phyloP scores from a whole-genome alignment of 2,113 vertebrate genomes.

The Peromyscus maniculatus region DNA sequence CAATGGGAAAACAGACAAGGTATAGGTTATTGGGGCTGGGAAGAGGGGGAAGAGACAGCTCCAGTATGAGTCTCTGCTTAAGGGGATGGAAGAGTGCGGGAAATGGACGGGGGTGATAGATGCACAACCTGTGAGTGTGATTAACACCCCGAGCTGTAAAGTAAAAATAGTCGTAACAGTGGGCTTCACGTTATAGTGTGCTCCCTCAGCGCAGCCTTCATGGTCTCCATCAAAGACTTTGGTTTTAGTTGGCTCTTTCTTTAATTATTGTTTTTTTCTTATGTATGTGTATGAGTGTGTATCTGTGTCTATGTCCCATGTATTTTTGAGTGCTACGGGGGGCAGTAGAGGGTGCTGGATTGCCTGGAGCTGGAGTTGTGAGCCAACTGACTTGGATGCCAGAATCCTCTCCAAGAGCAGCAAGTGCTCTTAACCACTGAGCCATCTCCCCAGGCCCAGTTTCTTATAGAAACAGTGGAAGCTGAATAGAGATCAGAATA shows the following conservation, averaged over 20 bases:
- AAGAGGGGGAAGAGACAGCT: background rate
- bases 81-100: background rate
- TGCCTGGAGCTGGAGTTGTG: background rate
- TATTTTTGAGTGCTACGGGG: background rate
- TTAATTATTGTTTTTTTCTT: background rate
- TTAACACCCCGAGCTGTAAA: background rate
- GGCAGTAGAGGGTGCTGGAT: background rate
- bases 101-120: background rate
- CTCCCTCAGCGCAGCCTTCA: background rate
- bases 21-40: too few relatives aligned
- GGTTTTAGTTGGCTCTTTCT: background rate
- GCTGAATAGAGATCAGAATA: background rate
- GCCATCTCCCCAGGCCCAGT: background rate
- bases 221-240: background rate
- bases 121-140: background rate
- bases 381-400: background rate
- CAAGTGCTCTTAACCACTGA: background rate
- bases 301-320: background rate
- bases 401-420: background rate
- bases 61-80: background rate
- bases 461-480: background rate
- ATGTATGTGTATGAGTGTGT: background rate
- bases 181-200: background rate
- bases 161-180: background rate
- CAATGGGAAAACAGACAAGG: background rate